Evolutionary conservation across 2,888 invertebrate species (phyloP).

Genomic region (Agriopis aurantiaria): DNA sequence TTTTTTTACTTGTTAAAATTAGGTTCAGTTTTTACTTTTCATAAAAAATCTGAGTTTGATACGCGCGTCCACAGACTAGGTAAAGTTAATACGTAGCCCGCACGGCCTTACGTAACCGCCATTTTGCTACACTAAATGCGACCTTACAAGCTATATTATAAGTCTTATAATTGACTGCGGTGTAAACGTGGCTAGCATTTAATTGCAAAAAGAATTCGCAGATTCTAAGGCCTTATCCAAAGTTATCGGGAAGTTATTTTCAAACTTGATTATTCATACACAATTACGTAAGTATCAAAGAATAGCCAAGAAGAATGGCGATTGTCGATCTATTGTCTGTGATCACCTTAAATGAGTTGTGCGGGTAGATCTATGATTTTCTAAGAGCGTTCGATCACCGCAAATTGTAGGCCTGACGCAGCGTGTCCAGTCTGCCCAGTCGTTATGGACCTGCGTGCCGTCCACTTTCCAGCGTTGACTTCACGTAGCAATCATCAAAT

Average conservation of each 20-base stretch:
- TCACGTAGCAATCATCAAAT: slow-evolving; percentile 33
- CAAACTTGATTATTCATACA: neutral
- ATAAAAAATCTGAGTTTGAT: too few relatives aligned
- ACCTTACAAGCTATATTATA: too few relatives aligned
- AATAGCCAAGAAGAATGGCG: neutral
- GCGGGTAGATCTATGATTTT: slow-evolving; percentile 50
- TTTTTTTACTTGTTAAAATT: too few relatives aligned
- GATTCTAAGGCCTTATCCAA: too few relatives aligned
- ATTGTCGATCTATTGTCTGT: slow-evolving; percentile 22
- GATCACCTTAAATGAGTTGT: slow-evolving; percentile 27
- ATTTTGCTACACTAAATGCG: too few relatives aligned
- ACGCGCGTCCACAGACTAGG: too few relatives aligned
- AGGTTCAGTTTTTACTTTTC: too few relatives aligned
- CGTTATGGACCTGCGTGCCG: slow-evolving; percentile 56
- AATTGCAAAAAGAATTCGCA: too few relatives aligned
- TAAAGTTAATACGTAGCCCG: too few relatives aligned
- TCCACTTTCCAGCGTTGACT: slow-evolving; percentile 51
- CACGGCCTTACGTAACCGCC: too few relatives aligned
- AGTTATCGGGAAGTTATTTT: neutral
- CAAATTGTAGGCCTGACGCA: slow-evolving; percentile 63
- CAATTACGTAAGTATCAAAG: neutral
- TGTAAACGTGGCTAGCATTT: too few relatives aligned
- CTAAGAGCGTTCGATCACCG: slow-evolving; percentile 63
- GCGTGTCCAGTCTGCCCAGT: slow-evolving; percentile 36
- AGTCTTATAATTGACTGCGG: too few relatives aligned